phyloP scores from a whole-genome alignment of 2,888 invertebrate species.

The Sphaeridia pumilis region DNA sequence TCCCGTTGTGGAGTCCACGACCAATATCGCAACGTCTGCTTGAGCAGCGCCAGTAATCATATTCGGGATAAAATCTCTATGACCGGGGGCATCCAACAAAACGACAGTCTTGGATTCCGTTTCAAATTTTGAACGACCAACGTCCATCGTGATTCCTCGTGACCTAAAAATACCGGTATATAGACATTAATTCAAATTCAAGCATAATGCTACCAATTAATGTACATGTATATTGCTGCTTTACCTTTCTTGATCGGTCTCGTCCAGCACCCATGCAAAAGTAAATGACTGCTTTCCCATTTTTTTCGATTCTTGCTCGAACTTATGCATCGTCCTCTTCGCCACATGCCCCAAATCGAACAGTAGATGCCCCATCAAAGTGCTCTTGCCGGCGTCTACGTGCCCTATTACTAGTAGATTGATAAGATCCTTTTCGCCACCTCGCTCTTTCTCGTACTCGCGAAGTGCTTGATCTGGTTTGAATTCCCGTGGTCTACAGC shows the following conservation, averaged over 20 bases:
- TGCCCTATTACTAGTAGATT: slow-evolving; percentile 89
- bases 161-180: too few relatives aligned
- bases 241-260: slow-evolving; percentile 88
- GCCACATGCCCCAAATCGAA: slow-evolving; percentile 77
- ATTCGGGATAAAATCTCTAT: slow-evolving; percentile 98
- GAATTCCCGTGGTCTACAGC: slow-evolving; percentile 25
- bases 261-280: slow-evolving; percentile 98
- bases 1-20: slow-evolving; percentile 83
- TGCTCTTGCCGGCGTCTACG: slow-evolving; percentile 95
- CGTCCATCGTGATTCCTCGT: slow-evolving; percentile 98
- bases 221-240: neutral
- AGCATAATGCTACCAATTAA: neutral
- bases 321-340: slow-evolving; percentile 83
- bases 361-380: slow-evolving; percentile 89
- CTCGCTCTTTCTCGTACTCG: slow-evolving; percentile 61
- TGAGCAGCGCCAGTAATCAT: slow-evolving; percentile 99
- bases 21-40: slow-evolving; percentile 92
- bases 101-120: slow-evolving; percentile 68
- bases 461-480: slow-evolving; percentile 45
- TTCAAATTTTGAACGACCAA: slow-evolving; percentile 85
- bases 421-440: slow-evolving; percentile 69
- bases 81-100: slow-evolving; percentile 94
- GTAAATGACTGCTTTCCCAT: slow-evolving; percentile 95
- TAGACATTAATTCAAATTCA: neutral
- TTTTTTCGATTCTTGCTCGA: slow-evolving; percentile 94